Conservation (phyloP, 2,888 invertebrate genomes). For the Pecten maximus region DNA sequence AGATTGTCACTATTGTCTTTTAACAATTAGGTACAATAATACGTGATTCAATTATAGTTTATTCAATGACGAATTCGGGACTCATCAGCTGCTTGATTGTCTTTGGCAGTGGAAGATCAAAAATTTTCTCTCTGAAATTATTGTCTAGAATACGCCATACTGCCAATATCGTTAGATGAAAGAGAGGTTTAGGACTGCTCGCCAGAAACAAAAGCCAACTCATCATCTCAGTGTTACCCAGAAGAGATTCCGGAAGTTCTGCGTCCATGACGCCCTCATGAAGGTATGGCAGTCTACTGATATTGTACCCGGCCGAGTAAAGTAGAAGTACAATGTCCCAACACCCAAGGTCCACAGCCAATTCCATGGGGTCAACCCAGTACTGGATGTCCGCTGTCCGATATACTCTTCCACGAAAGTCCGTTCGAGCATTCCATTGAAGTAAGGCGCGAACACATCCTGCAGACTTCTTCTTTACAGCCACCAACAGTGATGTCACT, state of each 20-base stretch:
- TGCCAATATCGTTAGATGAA: neutral
- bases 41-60: neutral
- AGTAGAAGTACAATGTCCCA: neutral
- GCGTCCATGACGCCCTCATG: neutral
- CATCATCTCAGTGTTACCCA: neutral
- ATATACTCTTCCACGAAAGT: neutral
- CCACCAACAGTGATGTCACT: neutral
- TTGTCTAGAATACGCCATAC: neutral
- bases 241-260: neutral
- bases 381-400: neutral
- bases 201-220: neutral
- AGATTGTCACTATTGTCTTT: too few species aligned
- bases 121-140: neutral
- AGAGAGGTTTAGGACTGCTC: neutral
- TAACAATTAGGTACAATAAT: too few species aligned
- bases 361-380: neutral
- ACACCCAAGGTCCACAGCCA: neutral
- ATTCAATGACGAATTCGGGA: neutral
- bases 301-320: neutral
- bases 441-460: neutral
- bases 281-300: neutral
- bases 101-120: neutral
- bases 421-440: neutral
- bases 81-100: neutral
- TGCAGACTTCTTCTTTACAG: neutral